These are phyloP conservation scores for Dryocosmus kuriphilus DNA, from an alignment of 2,888 invertebrate genomes.

Conservation along the genomic window DNA sequence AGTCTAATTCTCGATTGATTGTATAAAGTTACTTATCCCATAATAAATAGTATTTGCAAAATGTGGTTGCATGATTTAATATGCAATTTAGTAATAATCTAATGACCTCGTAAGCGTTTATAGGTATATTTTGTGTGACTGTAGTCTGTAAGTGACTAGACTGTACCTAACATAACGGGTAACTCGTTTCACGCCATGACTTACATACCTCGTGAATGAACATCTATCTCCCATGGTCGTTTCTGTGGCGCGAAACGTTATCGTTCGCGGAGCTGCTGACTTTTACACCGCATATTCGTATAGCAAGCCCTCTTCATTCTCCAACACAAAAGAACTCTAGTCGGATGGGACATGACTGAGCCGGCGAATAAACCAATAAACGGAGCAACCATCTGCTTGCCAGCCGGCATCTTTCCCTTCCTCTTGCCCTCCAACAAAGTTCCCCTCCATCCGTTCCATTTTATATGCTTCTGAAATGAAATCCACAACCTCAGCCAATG, in stretches of 20 bases:
- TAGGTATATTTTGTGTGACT: slow-evolving; percentile 18
- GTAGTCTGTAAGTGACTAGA: too few relatives aligned
- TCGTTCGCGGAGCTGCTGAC: slow-evolving; percentile 44
- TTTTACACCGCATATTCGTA: slow-evolving; percentile 48
- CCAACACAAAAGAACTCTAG: slow-evolving; percentile 61
- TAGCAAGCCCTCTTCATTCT: slow-evolving; percentile 42
- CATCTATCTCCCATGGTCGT: slow-evolving; percentile 48
- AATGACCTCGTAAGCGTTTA: not conserved
- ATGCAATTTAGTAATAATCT: too few relatives aligned
- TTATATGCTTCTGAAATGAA: slow-evolving; percentile 75
- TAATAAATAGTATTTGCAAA: too few relatives aligned
- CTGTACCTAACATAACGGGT: slow-evolving; percentile 48
- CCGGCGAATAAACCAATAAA: slow-evolving; percentile 77
- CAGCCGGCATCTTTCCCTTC: slow-evolving; percentile 73
- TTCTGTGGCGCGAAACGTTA: slow-evolving; percentile 52
- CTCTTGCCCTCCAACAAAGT: slow-evolving; percentile 53
- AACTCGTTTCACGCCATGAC: slow-evolving; percentile 51
- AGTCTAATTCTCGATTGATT: too few relatives aligned
- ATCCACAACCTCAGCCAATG: slow-evolving; percentile 59
- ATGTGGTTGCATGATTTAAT: too few relatives aligned
- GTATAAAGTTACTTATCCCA: too few relatives aligned
- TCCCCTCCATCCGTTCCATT: slow-evolving; percentile 58
- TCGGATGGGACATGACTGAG: slow-evolving; percentile 69
- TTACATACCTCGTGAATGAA: slow-evolving; percentile 63
- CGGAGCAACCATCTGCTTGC: slow-evolving; percentile 77